These are phyloP conservation scores for Mythimna lalbum DNA, from an alignment of 2,888 invertebrate species.

Conservation along the genomic window DNA sequence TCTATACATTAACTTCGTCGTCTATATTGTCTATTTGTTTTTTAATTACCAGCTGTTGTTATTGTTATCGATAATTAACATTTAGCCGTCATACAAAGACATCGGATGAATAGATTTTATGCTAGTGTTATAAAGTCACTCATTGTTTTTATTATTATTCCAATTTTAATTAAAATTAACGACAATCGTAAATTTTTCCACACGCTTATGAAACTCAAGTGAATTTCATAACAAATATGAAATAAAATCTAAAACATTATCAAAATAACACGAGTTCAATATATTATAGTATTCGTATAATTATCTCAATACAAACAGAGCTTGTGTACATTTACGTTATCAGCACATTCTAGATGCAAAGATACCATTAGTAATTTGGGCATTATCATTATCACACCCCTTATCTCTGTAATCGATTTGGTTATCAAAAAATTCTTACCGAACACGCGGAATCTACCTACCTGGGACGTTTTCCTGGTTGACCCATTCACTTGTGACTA, in stretches of 20 bases:
- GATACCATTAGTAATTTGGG: conserved; percentile 71
- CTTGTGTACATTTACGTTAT: conserved; percentile 64
- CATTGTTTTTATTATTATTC: background rate
- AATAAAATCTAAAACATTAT: conserved; percentile 9
- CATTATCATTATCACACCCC: conserved; percentile 55
- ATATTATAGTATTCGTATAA: conserved; percentile 43
- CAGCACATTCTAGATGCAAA: conserved; percentile 61
- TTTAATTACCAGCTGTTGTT: too few relatives aligned
- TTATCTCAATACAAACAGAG: conserved; percentile 66
- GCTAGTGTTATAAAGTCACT: background rate
- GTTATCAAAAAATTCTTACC: conserved; percentile 58
- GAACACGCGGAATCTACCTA: conserved; percentile 5
- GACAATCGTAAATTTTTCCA: background rate
- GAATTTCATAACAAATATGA: background rate
- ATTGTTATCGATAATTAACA: background rate
- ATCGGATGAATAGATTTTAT: background rate
- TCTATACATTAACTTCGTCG: background rate
- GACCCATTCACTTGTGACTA: background rate
- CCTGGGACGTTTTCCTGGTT: background rate
- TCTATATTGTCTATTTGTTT: background rate
- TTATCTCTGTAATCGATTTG: conserved; percentile 69
- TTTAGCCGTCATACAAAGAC: background rate
- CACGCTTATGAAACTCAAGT: background rate
- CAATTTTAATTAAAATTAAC: background rate
- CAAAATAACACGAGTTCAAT: conserved; percentile 33